These are phyloP conservation scores for Lepus townsendii DNA, from an alignment of 2,797 vertebrate species.

Conservation along the genomic window DNA sequence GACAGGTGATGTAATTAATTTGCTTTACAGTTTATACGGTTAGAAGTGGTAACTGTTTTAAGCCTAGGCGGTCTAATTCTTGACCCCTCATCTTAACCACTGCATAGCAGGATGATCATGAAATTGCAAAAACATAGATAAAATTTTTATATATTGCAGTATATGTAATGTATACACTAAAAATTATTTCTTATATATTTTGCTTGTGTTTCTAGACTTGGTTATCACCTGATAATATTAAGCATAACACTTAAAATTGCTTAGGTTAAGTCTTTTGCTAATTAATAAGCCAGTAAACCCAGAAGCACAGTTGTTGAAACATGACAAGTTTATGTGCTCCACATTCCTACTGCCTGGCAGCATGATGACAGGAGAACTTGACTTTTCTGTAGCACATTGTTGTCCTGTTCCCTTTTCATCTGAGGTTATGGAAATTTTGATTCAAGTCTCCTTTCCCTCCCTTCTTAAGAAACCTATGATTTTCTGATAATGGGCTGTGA, in stretches of 20 bases:
- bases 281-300: not conserved
- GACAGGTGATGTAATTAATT: slow-evolving; percentile 48
- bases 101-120: not conserved
- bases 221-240: not conserved
- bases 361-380: not conserved
- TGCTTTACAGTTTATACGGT: not conserved
- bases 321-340: not conserved
- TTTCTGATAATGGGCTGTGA: slow-evolving; percentile 18
- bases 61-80: not conserved
- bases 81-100: slow-evolving; percentile 28
- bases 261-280: slow-evolving; percentile 35
- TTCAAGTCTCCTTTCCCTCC: not conserved
- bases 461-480: slow-evolving; percentile 26
- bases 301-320: not conserved
- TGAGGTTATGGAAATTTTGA: slow-evolving; percentile 9
- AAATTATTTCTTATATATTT: slow-evolving; percentile 31
- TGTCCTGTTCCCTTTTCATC: not conserved
- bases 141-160: slow-evolving; percentile 14
- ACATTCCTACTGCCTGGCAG: not conserved
- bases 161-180: not conserved
- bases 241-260: slow-evolving; percentile 47
- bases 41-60: slow-evolving; percentile 41
- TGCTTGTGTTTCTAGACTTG: slow-evolving; percentile 2
- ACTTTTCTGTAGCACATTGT: not conserved
- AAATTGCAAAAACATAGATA: slow-evolving; percentile 26